Base-by-base conservation (phyloP, 2,113 vertebrate genomes). In the Lasiurus borealis region DNA sequence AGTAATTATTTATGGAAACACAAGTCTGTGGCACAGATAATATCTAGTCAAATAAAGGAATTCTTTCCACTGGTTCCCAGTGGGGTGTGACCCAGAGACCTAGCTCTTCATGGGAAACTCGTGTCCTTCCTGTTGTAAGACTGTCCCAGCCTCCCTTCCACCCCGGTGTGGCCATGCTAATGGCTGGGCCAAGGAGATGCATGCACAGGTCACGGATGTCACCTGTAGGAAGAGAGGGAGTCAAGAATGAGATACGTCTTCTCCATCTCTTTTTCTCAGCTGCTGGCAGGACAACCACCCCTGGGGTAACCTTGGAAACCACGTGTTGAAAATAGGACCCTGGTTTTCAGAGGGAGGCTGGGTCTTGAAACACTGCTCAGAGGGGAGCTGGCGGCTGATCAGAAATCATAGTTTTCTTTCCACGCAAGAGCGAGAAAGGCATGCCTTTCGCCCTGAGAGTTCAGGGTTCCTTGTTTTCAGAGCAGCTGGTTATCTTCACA, bases 11-110 rank as follows among this genome's bases (percentile, higher is more conserved):
- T 93, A 52, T 91, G n/a, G 48, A 84, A 68, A 46, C 1, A 46
- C 64, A 94, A 52, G 9, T 64, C 29, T 82, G 72, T 81, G 91
- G 23, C 57, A 73, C 34, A 73, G 80, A 31, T 34, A 89, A 85
- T 54, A 95, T 34, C 16, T 64, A 84, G 29, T 68, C 6, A 21
- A 69, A 54, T 81, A 52, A 71, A 66, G 64, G 19, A 66, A 76
- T 88, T 85, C n/a, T 82, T 83, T 89, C 80, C n/a, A 59, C 19
- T 36, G 36, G n/a, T 40, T 93, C 48, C 40, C 29, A 31, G 85
- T 14, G 40, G 23, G 16, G 64, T 88, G 13, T 73, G 31, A 50
- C 31, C 46, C 9, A 48, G 21, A 80, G 25, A 40, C 23, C 21
- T 73, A 54, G 36, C 44, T 83, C 34, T 78, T 94, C 44, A 19